A percentile compares a stretch with the other conserved stretches of the same genome.
Conservation (phyloP, 23 tunicate species). For the Oikopleura dioica region DNA sequence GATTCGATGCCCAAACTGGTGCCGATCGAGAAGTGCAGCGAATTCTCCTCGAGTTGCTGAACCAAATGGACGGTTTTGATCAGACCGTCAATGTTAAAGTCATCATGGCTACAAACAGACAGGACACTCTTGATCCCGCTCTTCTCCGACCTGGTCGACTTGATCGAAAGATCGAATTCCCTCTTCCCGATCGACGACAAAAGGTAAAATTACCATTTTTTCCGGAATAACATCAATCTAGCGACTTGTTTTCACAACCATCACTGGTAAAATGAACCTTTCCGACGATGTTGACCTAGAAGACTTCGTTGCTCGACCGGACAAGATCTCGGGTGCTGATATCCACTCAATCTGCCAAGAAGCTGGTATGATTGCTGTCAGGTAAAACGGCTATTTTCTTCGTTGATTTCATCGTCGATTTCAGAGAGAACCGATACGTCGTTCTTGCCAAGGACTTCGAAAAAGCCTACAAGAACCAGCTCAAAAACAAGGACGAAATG, state of each 20-base stretch:
- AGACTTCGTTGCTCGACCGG: conserved; percentile 96
- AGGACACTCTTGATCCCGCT: conserved; percentile 92
- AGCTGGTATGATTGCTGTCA: conserved; percentile 94
- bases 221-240: conserved; percentile 12
- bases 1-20: conserved; percentile 97
- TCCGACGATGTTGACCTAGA: conserved; percentile 93
- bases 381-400: too few species aligned
- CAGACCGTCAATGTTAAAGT: conserved; percentile 98
- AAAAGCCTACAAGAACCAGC: conserved; percentile 94
- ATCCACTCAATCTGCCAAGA: conserved; percentile 96
- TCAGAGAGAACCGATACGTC: conserved; percentile 89
- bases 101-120: conserved; percentile 93
- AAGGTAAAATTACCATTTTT: neutral
- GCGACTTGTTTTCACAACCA: conserved; percentile 81
- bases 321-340: conserved; percentile 85
- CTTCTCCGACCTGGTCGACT: conserved; percentile 85
- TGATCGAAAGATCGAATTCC: conserved; percentile 89
- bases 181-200: conserved; percentile 93
- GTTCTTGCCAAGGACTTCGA: conserved; percentile 95
- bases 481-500: conserved; percentile 76
- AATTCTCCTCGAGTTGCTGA: conserved; percentile 69
- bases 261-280: conserved; percentile 94
- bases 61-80: conserved; percentile 98
- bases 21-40: conserved; percentile 99
- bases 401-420: too few species aligned